These are phyloP conservation scores for Anguilla rostrata DNA, from an alignment of 2,113 vertebrate genomes.

Conservation along the genomic window DNA sequence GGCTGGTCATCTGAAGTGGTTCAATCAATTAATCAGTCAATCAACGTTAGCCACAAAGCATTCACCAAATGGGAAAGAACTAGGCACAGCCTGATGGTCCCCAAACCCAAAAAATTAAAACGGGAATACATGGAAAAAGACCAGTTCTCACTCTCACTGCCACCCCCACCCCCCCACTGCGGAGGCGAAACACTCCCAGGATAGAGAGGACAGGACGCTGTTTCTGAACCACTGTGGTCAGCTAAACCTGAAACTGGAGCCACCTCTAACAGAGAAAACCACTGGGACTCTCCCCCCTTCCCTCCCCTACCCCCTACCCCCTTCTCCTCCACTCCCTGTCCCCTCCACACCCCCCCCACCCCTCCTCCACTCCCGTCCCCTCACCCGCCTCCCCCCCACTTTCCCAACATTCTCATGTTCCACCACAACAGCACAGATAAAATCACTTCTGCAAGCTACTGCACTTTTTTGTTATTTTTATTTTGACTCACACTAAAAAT, in stretches of 20 bases:
- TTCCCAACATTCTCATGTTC: constrained; percentile 44
- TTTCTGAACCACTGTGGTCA: background rate
- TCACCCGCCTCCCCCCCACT: constrained; percentile 17
- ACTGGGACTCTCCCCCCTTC: constrained; percentile 23
- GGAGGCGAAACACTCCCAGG: background rate
- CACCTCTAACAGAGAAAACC: constrained; percentile 31
- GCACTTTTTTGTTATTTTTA: constrained; percentile 32
- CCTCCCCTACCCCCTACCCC: background rate
- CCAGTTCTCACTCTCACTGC: too few species aligned
- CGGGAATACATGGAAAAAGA: too few species aligned
- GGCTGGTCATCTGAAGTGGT: too few species aligned
- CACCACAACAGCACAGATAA: too few species aligned
- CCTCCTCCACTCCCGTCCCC: constrained; percentile 39
- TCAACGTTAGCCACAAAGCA: too few species aligned
- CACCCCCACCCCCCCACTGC: too few species aligned
- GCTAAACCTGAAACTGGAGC: constrained; percentile 11
- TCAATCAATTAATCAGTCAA: too few species aligned
- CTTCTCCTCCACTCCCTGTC: constrained; percentile 38
- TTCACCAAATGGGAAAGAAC: too few species aligned
- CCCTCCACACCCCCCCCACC: constrained; percentile 7
- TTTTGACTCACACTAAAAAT: constrained; percentile 1
- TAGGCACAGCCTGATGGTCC: too few species aligned
- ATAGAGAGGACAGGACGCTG: constrained; percentile 14
- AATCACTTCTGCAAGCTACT: too few species aligned
- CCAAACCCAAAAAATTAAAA: too few species aligned